A percentile compares a stretch with the other conserved stretches of the same genome.
phyloP scores from a whole-genome alignment of 2,888 invertebrate species.

The Sphecodes monilicornis region DNA sequence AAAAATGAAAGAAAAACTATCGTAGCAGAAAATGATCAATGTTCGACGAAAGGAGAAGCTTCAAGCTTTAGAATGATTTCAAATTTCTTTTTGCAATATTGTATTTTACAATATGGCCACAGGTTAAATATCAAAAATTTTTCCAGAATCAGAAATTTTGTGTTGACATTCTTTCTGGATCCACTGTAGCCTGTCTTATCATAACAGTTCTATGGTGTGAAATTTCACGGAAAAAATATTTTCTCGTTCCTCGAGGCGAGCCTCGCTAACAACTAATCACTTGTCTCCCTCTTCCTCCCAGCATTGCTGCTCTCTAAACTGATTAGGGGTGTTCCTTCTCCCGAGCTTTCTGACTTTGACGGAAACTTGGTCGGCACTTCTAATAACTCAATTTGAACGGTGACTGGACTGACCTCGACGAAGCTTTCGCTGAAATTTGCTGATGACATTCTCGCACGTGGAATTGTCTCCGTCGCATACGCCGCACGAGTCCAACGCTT shows the following conservation, averaged over 20 bases:
- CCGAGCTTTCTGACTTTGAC: constrained; percentile 34
- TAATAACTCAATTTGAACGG: constrained; percentile 53
- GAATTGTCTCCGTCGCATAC: constrained; percentile 88
- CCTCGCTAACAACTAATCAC: constrained; percentile 35
- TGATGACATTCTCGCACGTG: constrained; percentile 86
- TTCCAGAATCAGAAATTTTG: too few relatives aligned
- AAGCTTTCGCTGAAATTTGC: constrained; percentile 83
- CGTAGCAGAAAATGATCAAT: too few relatives aligned
- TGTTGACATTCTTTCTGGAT: too few relatives aligned
- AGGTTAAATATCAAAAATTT: too few relatives aligned
- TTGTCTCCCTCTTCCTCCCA: background rate
- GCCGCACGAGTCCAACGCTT: constrained; percentile 87
- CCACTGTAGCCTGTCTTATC: background rate
- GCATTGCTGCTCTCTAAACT: constrained; percentile 41
- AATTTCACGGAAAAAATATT: background rate
- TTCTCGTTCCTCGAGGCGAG: background rate
- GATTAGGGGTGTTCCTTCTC: constrained; percentile 32
- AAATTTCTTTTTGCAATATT: too few relatives aligned
- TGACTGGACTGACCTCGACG: constrained; percentile 82
- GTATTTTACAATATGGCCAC: too few relatives aligned
- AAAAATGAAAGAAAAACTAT: too few relatives aligned
- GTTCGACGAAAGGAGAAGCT: too few relatives aligned
- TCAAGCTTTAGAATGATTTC: too few relatives aligned
- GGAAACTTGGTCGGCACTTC: constrained; percentile 46
- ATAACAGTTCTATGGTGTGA: background rate